These are phyloP conservation scores for Thumatha senex DNA, from an alignment of 2,888 invertebrate genomes.

Conservation along the genomic window DNA sequence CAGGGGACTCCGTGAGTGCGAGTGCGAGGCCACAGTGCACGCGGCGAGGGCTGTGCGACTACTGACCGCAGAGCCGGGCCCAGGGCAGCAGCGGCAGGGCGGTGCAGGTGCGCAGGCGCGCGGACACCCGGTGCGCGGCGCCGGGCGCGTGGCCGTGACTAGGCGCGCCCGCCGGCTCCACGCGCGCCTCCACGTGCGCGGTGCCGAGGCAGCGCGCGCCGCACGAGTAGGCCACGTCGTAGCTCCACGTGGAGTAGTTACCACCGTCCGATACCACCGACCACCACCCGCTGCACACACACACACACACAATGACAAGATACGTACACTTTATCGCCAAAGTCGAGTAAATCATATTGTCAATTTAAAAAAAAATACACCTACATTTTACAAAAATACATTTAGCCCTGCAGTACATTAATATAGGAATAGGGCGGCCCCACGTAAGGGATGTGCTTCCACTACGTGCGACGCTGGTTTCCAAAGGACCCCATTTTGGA, in stretches of 20 bases:
- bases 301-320: no score
- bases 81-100: constrained; percentile 44
- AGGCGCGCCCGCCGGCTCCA: neutral
- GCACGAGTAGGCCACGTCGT: constrained; percentile 51
- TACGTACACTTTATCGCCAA: no score
- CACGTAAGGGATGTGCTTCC: no score
- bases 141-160: constrained; percentile 14
- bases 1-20: neutral
- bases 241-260: constrained; percentile 59
- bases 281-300: constrained; percentile 45
- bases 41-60: neutral
- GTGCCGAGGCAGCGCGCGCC: constrained; percentile 51
- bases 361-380: no score
- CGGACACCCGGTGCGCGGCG: constrained; percentile 30
- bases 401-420: no score
- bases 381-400: no score
- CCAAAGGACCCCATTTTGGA: no score
- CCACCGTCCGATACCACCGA: constrained; percentile 49
- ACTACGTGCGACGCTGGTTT: no score
- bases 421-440: no score
- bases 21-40: neutral
- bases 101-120: constrained; percentile 37
- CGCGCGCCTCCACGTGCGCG: constrained; percentile 34
- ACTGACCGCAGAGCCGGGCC: constrained; percentile 47
- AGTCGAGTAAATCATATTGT: no score